Evolutionary conservation across 2,888 invertebrate species (phyloP).

Genomic region (Polia nebulosa): DNA sequence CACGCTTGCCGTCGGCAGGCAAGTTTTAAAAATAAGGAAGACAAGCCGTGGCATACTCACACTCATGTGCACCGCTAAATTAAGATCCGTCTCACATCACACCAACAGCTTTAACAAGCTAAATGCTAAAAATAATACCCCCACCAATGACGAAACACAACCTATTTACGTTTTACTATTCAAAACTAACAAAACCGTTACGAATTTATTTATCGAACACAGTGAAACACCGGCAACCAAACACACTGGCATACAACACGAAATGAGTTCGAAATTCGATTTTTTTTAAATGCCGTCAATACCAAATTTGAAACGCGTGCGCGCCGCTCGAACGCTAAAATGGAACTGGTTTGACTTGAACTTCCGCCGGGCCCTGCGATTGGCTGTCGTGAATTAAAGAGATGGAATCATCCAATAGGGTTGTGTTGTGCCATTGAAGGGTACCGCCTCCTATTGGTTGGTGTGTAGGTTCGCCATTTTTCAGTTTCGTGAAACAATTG

Average conservation of each 20-base stretch:
- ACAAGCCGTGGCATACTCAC: slow-evolving; percentile 84
- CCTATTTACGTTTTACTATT: slow-evolving; percentile 78
- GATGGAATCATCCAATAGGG: slow-evolving; percentile 78
- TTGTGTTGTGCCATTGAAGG: slow-evolving; percentile 67
- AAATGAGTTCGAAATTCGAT: slow-evolving; percentile 69
- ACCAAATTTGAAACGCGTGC: slow-evolving; percentile 81
- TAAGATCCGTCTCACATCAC: slow-evolving; percentile 87
- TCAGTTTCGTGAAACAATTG: slow-evolving; percentile 87
- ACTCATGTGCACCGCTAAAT: slow-evolving; percentile 87
- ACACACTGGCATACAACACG: slow-evolving; percentile 68
- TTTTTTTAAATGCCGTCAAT: slow-evolving; percentile 70
- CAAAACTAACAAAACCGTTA: slow-evolving; percentile 60
- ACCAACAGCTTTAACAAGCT: slow-evolving; percentile 88
- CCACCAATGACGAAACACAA: slow-evolving; percentile 85
- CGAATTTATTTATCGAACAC: slow-evolving; percentile 60
- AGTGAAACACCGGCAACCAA: slow-evolving; percentile 63
- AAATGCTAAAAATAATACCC: slow-evolving; percentile 88
- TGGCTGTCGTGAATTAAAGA: slow-evolving; percentile 78
- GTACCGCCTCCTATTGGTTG: slow-evolving; percentile 88
- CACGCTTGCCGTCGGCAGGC: slow-evolving; percentile 67
- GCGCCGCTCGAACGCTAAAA: slow-evolving; percentile 79
- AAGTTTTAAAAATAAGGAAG: slow-evolving; percentile 83
- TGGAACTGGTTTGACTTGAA: slow-evolving; percentile 88
- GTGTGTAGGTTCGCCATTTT: slow-evolving; percentile 86
- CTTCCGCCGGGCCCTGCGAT: slow-evolving; percentile 81